phyloP scores from a whole-genome alignment of 1,140 invertebrate genomes.

The Tetraneura akinire region DNA sequence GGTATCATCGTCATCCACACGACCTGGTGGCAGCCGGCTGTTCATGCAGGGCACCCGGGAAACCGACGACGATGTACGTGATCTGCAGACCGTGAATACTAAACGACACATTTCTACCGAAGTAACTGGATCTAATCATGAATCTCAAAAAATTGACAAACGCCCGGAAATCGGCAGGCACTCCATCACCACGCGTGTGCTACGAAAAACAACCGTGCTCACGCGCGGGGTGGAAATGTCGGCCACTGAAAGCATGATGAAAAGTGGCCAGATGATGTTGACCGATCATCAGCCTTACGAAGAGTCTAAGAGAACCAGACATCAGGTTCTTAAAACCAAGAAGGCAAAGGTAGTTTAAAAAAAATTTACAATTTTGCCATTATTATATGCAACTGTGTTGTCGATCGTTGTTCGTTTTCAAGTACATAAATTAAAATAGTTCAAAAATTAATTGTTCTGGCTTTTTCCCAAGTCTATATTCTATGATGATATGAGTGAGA shows the following conservation, averaged over 20 bases:
- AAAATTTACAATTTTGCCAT: too few relatives aligned
- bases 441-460: background rate
- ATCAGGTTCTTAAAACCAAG: slow-evolving; percentile 59
- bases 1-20: slow-evolving; percentile 61
- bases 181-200: slow-evolving; percentile 81
- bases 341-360: slow-evolving; percentile 63
- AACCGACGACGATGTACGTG: slow-evolving; percentile 61
- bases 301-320: slow-evolving; percentile 40
- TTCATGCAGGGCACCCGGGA: slow-evolving; percentile 79
- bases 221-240: slow-evolving; percentile 82
- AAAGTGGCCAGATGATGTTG: slow-evolving; percentile 60
- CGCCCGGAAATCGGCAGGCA: slow-evolving; percentile 73
- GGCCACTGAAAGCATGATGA: slow-evolving; percentile 70
- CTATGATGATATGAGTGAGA: background rate
- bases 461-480: background rate
- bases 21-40: slow-evolving; percentile 62
- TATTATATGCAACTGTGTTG: background rate
- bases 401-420: background rate
- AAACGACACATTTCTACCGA: slow-evolving; percentile 81
- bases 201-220: slow-evolving; percentile 86
- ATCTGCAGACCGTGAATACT: slow-evolving; percentile 75
- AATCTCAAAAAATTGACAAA: slow-evolving; percentile 77
- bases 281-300: slow-evolving; percentile 61
- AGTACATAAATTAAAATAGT: background rate
- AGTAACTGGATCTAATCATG: slow-evolving; percentile 77